Conservation (phyloP, 2,113 vertebrate genomes). For the Mesoclemmys tuberculata region DNA sequence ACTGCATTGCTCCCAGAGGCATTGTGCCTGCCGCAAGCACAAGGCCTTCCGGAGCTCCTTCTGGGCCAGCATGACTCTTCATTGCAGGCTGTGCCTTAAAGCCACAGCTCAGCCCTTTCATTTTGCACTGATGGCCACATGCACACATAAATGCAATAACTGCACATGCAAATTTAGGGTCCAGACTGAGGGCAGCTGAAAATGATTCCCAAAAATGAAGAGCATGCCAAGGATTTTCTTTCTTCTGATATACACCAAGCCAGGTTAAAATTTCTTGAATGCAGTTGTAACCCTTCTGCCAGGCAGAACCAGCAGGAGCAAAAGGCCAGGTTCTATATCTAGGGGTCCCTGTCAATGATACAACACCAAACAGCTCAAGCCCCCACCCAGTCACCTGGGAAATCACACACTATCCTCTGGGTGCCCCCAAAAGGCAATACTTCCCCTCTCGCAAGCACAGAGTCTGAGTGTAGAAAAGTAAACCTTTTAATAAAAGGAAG, state of each 20-base stretch:
- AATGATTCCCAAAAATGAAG: conserved; percentile 43
- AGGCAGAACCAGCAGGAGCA: no score
- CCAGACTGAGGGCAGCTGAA: not conserved
- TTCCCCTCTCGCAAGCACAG: no score
- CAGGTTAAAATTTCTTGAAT: conserved; percentile 53
- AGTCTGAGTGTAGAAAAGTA: no score
- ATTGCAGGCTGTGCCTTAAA: not conserved
- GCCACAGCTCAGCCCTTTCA: not conserved
- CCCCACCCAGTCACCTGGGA: no score
- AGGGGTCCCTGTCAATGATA: no score
- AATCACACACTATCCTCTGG: no score
- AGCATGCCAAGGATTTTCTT: conserved; percentile 5
- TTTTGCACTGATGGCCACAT: not conserved
- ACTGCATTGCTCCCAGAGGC: not conserved
- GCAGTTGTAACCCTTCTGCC: not conserved
- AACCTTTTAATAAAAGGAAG: no score
- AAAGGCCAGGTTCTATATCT: no score
- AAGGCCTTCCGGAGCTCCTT: not conserved
- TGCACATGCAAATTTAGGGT: not conserved
- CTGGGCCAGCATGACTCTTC: not conserved
- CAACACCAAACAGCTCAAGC: no score
- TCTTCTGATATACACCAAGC: conserved; percentile 71
- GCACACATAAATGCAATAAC: not conserved
- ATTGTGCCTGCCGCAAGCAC: not conserved
- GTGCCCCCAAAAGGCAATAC: no score